Evolutionary conservation across 2,797 vertebrate genomes (phyloP).

Genomic region (Clarias platycephalus): DNA sequence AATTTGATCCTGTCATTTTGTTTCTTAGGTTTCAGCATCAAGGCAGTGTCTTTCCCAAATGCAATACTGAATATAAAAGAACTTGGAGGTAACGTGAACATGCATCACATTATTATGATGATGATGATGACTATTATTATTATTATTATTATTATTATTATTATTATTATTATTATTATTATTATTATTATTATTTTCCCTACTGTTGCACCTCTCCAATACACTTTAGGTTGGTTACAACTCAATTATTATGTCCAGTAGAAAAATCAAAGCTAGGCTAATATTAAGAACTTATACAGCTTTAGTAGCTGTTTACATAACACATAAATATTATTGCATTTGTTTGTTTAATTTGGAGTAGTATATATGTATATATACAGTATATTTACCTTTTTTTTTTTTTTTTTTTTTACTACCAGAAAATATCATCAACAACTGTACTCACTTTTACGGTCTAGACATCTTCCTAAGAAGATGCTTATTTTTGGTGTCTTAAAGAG

Average conservation of each 20-base stretch:
- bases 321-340: neutral
- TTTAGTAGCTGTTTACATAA: slow-evolving; percentile 2
- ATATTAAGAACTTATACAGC: slow-evolving; percentile 2
- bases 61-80: slow-evolving; percentile 98
- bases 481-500: slow-evolving; percentile 46
- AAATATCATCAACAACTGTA: slow-evolving; percentile 10
- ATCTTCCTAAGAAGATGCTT: slow-evolving; percentile 49
- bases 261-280: slow-evolving; percentile 5
- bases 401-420: neutral
- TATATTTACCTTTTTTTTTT: neutral
- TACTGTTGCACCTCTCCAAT: too few relatives aligned
- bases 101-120: neutral
- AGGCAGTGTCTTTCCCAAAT: slow-evolving; percentile 96
- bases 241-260: slow-evolving; percentile 5
- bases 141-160: too few relatives aligned
- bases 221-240: too few relatives aligned
- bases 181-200: too few relatives aligned
- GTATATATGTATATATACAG: neutral
- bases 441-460: slow-evolving; percentile 10
- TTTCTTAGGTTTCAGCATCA: slow-evolving; percentile 95
- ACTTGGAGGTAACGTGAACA: slow-evolving; percentile 89
- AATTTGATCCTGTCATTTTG: neutral
- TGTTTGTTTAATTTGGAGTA: neutral
- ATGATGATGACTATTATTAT: too few relatives aligned
- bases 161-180: too few relatives aligned